phyloP scores from a whole-genome alignment of 2,888 invertebrate species.

The Dione vanillae region DNA sequence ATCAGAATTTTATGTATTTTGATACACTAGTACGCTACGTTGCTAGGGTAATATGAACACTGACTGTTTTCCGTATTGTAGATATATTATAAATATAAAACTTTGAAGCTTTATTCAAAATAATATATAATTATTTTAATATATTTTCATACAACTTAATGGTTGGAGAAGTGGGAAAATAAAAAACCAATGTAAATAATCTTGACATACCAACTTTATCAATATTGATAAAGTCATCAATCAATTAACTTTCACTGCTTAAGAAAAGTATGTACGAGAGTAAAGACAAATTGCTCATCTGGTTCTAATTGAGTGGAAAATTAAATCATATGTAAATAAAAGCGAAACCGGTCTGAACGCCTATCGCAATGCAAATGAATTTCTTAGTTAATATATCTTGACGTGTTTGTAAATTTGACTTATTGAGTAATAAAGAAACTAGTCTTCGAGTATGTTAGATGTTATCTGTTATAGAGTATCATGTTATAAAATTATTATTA shows the following conservation, averaged over 20 bases:
- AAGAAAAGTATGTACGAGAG: conserved; percentile 10
- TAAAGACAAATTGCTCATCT: conserved; percentile 29
- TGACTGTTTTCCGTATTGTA: too few species aligned
- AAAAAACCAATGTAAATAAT: not conserved
- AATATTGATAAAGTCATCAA: conserved; percentile 1
- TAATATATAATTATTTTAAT: too few species aligned
- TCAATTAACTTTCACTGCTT: conserved; percentile 19
- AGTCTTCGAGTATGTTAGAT: not conserved
- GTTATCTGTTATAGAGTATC: not conserved
- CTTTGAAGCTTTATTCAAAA: too few species aligned
- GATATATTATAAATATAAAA: too few species aligned
- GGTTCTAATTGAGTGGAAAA: conserved; percentile 31
- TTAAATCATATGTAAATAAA: conserved; percentile 31
- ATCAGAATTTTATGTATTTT: not conserved
- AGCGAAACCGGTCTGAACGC: conserved; percentile 9
- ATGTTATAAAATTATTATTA: not conserved
- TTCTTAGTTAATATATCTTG: conserved; percentile 16
- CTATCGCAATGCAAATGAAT: conserved; percentile 17
- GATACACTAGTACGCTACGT: not conserved
- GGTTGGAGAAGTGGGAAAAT: not conserved
- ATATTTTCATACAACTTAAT: too few species aligned
- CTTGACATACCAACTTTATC: not conserved
- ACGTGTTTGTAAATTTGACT: conserved; percentile 14
- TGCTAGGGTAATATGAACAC: not conserved
- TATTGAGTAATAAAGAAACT: not conserved